Evolutionary conservation across 1,140 invertebrate species (phyloP).

Genomic region (Drosophila eugracilis): DNA sequence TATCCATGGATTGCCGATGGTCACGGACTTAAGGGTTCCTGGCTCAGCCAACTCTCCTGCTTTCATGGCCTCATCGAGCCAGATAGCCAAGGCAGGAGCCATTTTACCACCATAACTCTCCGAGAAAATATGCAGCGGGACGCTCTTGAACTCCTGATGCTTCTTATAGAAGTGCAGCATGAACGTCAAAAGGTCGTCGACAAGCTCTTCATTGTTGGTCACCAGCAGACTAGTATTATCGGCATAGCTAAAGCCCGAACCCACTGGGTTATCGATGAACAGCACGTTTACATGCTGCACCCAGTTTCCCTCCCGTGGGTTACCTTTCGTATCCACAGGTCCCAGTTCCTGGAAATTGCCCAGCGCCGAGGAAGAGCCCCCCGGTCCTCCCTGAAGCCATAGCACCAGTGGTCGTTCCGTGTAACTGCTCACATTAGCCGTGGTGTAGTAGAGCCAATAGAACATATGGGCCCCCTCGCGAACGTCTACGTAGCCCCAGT

Average conservation of each 20-base stretch:
- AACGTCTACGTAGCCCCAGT: conserved; percentile 89
- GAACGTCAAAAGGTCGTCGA: conserved; percentile 90
- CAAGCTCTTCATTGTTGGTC: conserved; percentile 89
- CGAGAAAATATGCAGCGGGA: conserved; percentile 93
- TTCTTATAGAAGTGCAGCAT: conserved; percentile 88
- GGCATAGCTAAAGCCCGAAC: conserved; percentile 94
- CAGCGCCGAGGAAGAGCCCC: conserved; percentile 90
- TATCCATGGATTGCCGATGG: conserved; percentile 95
- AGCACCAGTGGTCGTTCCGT: conserved; percentile 90
- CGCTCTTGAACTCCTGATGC: conserved; percentile 88
- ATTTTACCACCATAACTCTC: conserved; percentile 97
- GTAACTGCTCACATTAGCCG: conserved; percentile 86
- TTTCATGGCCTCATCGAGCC: conserved; percentile 87
- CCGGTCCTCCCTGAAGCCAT: conserved; percentile 93
- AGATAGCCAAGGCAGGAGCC: conserved; percentile 90
- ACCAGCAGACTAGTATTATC: conserved; percentile 86
- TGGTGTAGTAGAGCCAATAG: conserved; percentile 93
- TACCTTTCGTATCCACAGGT: conserved; percentile 88
- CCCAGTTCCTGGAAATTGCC: conserved; percentile 93
- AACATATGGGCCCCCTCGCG: conserved; percentile 91
- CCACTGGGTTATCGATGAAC: conserved; percentile 95
- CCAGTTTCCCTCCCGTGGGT: conserved; percentile 90
- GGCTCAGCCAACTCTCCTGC: conserved; percentile 86
- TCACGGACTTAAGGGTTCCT: conserved; percentile 91
- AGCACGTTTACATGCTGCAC: conserved; percentile 92